phyloP scores from a whole-genome alignment of 1,140 invertebrate species.

The Maconellicoccus hirsutus region DNA sequence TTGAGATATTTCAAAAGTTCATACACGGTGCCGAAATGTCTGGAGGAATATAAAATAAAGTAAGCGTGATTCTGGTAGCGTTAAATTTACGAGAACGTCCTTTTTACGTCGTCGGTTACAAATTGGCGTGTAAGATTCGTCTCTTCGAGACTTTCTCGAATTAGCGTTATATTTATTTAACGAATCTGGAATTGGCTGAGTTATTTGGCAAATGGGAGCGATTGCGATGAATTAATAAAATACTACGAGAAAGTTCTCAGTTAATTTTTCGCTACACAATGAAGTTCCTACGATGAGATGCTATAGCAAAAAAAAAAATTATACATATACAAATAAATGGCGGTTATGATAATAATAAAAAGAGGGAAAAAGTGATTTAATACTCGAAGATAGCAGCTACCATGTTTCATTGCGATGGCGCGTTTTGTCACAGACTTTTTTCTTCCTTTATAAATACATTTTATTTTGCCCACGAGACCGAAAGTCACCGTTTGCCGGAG shows the following conservation, averaged over 20 bases:
- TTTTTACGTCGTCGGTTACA: no score
- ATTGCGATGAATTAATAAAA: slow-evolving; percentile 8
- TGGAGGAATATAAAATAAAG: no score
- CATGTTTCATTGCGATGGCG: slow-evolving; percentile 7
- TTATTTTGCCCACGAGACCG: slow-evolving; percentile 17
- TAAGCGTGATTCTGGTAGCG: no score
- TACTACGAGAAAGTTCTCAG: no score
- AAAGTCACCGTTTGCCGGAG: background rate
- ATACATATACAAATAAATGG: background rate
- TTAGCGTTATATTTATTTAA: no score
- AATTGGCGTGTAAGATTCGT: no score
- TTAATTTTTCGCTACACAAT: background rate
- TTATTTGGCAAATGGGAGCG: background rate
- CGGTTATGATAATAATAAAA: slow-evolving; percentile 15
- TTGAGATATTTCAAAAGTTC: no score
- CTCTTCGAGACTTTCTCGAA: no score
- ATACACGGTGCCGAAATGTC: no score
- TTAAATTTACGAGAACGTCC: no score
- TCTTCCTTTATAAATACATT: slow-evolving; percentile 12
- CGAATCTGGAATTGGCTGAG: no score
- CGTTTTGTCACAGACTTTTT: slow-evolving; percentile 13
- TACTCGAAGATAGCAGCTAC: slow-evolving; percentile 21
- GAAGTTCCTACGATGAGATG: background rate
- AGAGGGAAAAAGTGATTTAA: slow-evolving; percentile 14
- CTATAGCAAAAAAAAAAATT: background rate